These are phyloP conservation scores for Heterocephalus glaber DNA, from an alignment of 2,113 vertebrate genomes.

Conservation along the genomic window DNA sequence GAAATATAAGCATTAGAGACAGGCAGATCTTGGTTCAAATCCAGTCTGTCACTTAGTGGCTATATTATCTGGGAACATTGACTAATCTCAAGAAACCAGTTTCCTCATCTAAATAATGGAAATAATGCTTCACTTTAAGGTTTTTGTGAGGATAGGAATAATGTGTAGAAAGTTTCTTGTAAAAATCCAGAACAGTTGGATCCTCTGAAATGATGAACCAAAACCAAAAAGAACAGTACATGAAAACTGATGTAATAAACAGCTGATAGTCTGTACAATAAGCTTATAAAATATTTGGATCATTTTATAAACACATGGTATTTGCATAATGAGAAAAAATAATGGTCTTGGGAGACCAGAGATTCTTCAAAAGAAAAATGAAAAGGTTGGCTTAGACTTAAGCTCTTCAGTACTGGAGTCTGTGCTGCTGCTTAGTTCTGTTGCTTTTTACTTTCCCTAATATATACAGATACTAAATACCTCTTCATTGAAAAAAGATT, in stretches of 20 bases:
- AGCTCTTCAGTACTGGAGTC: background rate
- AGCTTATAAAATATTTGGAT: background rate
- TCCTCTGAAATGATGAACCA: background rate
- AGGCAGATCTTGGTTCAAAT: background rate
- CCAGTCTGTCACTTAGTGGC: background rate
- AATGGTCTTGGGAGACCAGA: background rate
- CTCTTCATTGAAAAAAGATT: background rate
- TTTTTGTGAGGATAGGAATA: background rate
- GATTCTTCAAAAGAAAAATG: conserved; percentile 9
- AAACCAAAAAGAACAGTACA: background rate
- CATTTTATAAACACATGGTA: background rate
- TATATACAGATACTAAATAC: background rate
- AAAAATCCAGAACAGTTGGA: background rate
- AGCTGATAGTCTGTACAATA: background rate
- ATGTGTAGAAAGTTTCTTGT: background rate
- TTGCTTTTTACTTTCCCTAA: background rate
- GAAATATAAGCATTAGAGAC: background rate
- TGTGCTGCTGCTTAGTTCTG: background rate
- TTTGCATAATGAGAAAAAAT: conserved; percentile 13
- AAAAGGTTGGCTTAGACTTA: background rate
- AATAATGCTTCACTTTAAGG: background rate
- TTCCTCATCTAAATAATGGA: background rate
- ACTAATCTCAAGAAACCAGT: background rate
- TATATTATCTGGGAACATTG: background rate
- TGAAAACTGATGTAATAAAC: background rate